phyloP scores from a whole-genome alignment of 2,888 invertebrate genomes.

The Zonitis immaculata region DNA sequence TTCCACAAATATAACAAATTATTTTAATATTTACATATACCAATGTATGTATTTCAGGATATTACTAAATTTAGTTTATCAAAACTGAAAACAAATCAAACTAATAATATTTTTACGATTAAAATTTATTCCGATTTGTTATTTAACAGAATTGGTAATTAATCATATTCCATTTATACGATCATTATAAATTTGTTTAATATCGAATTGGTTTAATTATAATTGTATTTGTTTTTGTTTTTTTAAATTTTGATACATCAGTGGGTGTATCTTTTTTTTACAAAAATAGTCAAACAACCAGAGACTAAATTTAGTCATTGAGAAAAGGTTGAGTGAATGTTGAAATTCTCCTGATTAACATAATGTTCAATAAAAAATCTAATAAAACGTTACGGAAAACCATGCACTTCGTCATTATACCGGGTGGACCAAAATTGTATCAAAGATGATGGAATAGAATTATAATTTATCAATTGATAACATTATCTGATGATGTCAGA shows the following conservation, averaged over 20 bases:
- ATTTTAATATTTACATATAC: neutral
- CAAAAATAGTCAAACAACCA: neutral
- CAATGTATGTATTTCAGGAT: too few species aligned
- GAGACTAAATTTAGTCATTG: slow-evolving; percentile 7
- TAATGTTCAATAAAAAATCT: slow-evolving; percentile 6
- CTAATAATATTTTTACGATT: too few species aligned
- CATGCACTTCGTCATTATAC: too few species aligned
- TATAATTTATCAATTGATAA: too few species aligned
- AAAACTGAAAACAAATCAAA: neutral
- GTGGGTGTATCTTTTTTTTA: neutral
- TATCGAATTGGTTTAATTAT: neutral
- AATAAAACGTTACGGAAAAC: neutral
- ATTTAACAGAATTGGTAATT: neutral
- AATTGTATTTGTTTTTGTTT: neutral
- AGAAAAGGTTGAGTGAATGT: slow-evolving; percentile 16
- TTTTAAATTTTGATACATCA: neutral
- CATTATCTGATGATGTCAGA: too few species aligned
- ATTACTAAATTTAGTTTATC: neutral
- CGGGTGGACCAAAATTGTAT: too few species aligned
- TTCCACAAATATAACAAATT: neutral
- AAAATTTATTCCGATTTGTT: neutral
- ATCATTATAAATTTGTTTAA: neutral
- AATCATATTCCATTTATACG: neutral
- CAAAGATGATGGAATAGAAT: too few species aligned
- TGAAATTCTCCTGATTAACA: slow-evolving; percentile 9